A percentile compares a stretch with the other conserved stretches of the same genome.
These are phyloP conservation scores for Microtus ochrogaster DNA, from an alignment of 2,113 vertebrate species.

Conservation along the genomic window DNA sequence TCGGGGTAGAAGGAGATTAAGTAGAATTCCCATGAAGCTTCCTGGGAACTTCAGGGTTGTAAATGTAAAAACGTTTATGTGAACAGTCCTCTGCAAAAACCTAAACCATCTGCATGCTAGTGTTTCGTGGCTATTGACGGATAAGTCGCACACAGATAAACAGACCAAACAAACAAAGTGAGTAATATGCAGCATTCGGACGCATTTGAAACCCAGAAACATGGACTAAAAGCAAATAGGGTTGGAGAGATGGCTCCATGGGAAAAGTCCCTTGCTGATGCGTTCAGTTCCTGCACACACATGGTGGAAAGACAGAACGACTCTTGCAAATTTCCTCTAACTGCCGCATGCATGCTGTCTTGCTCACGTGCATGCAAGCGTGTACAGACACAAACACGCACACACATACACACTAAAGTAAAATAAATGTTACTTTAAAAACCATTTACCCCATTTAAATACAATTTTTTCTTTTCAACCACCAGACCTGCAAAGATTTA, in stretches of 20 bases:
- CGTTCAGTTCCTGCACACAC: not conserved
- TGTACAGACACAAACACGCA: not conserved
- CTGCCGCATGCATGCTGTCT: too few species aligned
- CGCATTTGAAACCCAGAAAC: not conserved
- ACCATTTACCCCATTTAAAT: not conserved
- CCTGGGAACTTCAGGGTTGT: not conserved
- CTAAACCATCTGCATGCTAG: not conserved
- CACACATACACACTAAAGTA: not conserved
- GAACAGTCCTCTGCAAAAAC: not conserved
- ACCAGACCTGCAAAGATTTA: constrained; percentile 20
- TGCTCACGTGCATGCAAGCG: not conserved
- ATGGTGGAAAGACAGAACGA: not conserved
- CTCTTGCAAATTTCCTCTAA: not conserved
- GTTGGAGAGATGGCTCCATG: not conserved
- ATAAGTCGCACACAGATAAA: not conserved
- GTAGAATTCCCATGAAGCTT: not conserved
- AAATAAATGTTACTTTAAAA: not conserved
- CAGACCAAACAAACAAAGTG: not conserved
- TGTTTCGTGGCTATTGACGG: not conserved
- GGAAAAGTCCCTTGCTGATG: not conserved
- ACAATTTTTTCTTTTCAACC: constrained; percentile 29
- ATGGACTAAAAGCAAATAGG: not conserved
- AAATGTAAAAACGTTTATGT: not conserved
- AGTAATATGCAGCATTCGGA: not conserved
- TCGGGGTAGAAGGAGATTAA: not conserved